Evolutionary conservation across 2,888 invertebrate genomes (phyloP).

Genomic region (Tridacna gigas): DNA sequence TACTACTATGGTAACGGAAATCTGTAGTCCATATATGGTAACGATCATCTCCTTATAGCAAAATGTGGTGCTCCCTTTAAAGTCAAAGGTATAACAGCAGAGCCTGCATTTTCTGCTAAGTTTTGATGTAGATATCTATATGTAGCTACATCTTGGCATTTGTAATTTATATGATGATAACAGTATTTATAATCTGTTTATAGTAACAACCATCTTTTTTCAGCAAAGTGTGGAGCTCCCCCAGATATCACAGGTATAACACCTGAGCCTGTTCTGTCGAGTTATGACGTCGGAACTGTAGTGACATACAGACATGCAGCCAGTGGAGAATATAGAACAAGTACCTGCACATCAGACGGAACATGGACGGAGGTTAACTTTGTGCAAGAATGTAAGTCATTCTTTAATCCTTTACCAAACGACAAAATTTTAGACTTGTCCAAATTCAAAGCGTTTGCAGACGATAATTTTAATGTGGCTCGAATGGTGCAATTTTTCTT

Average conservation of each 20-base stretch:
- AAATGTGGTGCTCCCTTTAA: no score
- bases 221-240: constrained; percentile 7
- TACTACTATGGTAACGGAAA: no score
- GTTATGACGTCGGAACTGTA: constrained; percentile 18
- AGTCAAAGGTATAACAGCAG: no score
- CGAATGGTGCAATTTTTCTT: no score
- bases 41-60: no score
- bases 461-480: no score
- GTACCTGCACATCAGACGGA: constrained; percentile 28
- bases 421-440: no score
- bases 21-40: no score
- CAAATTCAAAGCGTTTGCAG: no score
- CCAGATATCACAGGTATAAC: neutral
- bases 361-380: constrained; percentile 18
- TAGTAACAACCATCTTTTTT: neutral
- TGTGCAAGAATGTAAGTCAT: constrained; percentile 22
- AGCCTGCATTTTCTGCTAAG: neutral
- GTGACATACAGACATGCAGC: constrained; percentile 26
- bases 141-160: neutral
- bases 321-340: constrained; percentile 16
- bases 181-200: neutral
- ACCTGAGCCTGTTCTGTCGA: neutral
- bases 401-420: no score
- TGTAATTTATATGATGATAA: neutral
- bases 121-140: neutral